Base-by-base conservation (phyloP, 2,113 vertebrate species). In the Mobula hypostoma region DNA sequence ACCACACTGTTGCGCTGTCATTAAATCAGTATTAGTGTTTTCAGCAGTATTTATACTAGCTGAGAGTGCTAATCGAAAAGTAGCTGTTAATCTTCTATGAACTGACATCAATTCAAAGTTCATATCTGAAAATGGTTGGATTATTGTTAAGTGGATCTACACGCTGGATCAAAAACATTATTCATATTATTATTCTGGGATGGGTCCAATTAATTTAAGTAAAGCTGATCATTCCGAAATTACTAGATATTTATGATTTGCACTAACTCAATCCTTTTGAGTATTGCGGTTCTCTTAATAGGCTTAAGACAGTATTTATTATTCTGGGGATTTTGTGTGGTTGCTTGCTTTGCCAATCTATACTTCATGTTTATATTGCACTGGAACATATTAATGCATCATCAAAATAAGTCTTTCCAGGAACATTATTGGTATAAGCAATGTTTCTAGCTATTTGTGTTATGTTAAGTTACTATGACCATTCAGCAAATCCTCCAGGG, bases 61-160 rank as follows among this genome's bases (percentile, higher is more conserved):
- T 36, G n/a, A 88, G 63, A 32, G 61, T 90, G 61, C n/a, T 68
- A 90, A 90, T 90, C 66, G 61, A 90, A 90, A 90, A 90, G 32
- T 90, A 5, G 19, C 61, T 68, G 85, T 68, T 90, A 90, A 90
- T 90, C 32, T 68, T 90, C n/a, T 63, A 66, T 61, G 12, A 66
- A 29, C 14, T 61, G 27, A 66, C 32, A 90, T 90, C 66, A 90
- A 68, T 15, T 66, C 29, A 12, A 66, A 90, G 61, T 66, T 90
- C 85, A 90, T 36, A 17, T 12, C 32, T 32, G 5, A 90, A 61
- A 90, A 66, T 19, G 6, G n/a, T 66, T 90, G 15, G 40, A 90
- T 90, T 29, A 90, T 15, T 32, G 85, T 88, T n/a, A 32, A 63
- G 63, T 66, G 61, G n/a, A 61, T 88, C 12, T 87, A 56, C 27